A percentile compares a stretch with the other conserved stretches of the same genome.
These are phyloP conservation scores for Picathartes gymnocephalus DNA, from an alignment of 2,113 vertebrate genomes.

Conservation along the genomic window DNA sequence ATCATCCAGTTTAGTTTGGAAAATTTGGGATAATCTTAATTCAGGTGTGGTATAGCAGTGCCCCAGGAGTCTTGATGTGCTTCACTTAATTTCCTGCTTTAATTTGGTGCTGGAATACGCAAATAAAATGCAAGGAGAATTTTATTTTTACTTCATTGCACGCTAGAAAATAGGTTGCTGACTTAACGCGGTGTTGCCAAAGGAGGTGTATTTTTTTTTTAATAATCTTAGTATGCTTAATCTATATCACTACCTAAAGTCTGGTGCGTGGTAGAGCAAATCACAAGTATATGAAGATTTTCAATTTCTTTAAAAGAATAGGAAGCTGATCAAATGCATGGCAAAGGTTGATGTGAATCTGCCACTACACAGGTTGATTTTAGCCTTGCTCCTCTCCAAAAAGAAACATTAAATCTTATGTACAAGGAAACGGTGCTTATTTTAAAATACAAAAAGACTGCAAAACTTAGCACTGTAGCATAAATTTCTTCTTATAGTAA, in stretches of 20 bases:
- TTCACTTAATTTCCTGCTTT: not conserved
- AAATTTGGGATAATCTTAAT: not conserved
- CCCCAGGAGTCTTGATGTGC: not conserved
- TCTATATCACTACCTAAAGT: not conserved
- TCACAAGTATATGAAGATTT: not conserved
- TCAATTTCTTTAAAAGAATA: not conserved
- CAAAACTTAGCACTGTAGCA: not conserved
- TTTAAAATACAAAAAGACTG: not conserved
- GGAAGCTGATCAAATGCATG: not conserved
- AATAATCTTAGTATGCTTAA: not conserved
- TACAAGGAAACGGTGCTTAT: not conserved
- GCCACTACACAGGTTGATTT: not conserved
- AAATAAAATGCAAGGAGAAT: not conserved
- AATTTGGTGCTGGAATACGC: not conserved
- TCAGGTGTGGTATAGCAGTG: not conserved
- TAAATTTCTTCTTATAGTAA: not conserved
- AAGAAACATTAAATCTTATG: not conserved
- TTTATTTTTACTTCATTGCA: not conserved
- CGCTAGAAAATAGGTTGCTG: not conserved
- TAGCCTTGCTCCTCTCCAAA: not conserved
- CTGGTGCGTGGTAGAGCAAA: not conserved
- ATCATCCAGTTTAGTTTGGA: not conserved
- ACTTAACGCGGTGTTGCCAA: not conserved
- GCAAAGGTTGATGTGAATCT: not conserved
- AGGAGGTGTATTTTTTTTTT: not conserved